Conservation (phyloP, 2,113 vertebrate species). For the Eretmochelys imbricata region DNA sequence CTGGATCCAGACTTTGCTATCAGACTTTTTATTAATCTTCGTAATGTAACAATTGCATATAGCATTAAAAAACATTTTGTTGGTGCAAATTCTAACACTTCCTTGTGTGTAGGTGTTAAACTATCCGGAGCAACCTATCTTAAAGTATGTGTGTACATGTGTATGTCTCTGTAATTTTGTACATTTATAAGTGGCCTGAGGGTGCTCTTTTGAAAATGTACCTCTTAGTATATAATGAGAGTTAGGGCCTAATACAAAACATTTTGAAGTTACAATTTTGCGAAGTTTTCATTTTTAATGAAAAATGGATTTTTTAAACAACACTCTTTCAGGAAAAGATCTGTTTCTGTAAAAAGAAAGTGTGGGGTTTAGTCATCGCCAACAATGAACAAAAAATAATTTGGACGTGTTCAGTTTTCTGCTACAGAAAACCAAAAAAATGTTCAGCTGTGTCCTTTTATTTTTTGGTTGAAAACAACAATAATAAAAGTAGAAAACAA, state of each 20-base stretch:
- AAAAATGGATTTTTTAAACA: background rate
- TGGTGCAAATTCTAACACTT: background rate
- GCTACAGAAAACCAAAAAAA: background rate
- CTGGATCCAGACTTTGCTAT: background rate
- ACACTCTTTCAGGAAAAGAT: background rate
- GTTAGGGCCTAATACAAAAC: background rate
- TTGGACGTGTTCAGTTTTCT: background rate
- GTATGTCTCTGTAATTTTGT: background rate
- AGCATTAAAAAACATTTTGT: background rate
- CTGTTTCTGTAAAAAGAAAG: background rate
- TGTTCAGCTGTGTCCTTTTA: background rate
- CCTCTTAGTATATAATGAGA: background rate
- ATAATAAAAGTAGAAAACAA: background rate
- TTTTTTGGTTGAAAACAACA: background rate
- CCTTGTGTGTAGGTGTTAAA: background rate
- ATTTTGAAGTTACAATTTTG: background rate
- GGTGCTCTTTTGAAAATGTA: background rate
- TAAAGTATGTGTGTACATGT: background rate
- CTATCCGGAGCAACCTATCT: background rate
- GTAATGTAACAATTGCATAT: background rate
- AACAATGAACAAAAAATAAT: background rate
- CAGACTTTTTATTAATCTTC: background rate
- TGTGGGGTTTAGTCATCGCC: background rate
- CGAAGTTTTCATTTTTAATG: background rate
- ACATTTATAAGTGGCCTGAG: background rate